Evolutionary conservation across 2,797 vertebrate genomes (phyloP), one percentile per base, ranked within the genome.

Genomic region (Melopsittacus undulatus): DNA sequence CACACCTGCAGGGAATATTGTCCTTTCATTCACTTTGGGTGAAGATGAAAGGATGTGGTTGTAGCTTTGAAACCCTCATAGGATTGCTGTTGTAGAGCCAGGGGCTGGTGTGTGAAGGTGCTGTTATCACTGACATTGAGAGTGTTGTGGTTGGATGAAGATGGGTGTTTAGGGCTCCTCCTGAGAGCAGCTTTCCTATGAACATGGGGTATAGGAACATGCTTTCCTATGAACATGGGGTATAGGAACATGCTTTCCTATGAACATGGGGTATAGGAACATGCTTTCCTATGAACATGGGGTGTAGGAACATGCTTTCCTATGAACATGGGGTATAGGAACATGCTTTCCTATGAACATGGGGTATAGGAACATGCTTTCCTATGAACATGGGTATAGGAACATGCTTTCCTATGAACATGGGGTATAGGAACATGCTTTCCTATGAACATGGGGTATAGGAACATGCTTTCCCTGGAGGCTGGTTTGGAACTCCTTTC

Each of bases 181-280:
- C 57, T 36, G n/a, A 38, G 36, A 61, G 30, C 75, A 85, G 40
- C 74, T 42, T 64, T 48, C 75, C 68, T 43, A 2, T 69, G 68
- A 12, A 20, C 12, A 1, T 0, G 1, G 11, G 4, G 11, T 4
- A 2, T 3, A 7, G 52, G 20, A n/a, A 24, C 1, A 0, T 2
- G 16, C 17, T 80, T 76, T 69, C 9, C 8, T 43, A 2, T 69
- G 68, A 12, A 20, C 12, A 1, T 0, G 1, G 11, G 4, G 11
- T 4, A 2, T 3, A 7, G 52, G 20, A n/a, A 24, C n/a, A n/a
- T n/a, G 40, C 74, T 42, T 64, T 48, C 75, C 68, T 43, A 2
- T 69, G 68, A 12, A 20, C 12, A 1, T 0, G 1, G 11, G 4
- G 11, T 4, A 2, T 3, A 7, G 52, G 20, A n/a, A 24, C n/a